Base-by-base conservation (phyloP, 1,140 invertebrate species). In the Acromyrmex echinatior region DNA sequence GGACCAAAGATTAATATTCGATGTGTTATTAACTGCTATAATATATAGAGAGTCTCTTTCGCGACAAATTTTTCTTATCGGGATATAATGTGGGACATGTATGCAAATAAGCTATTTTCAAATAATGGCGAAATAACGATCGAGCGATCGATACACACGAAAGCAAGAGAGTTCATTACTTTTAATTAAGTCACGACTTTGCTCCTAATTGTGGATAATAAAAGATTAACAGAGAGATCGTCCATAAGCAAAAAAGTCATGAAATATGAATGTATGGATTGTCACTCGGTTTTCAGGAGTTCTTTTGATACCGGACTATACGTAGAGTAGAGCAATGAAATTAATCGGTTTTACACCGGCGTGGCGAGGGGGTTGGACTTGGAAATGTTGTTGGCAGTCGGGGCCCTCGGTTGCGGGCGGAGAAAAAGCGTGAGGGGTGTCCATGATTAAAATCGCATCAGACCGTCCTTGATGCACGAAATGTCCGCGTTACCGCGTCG, bases 381-480 rank as follows among this genome's bases (percentile, higher is more conserved):
- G 84, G 88, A 84, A 79, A 70, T 21, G 60, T 86, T 65, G 86
- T 88, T 73, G 86, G 56, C 76, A 73, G 87, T 60, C 70, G 51
- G 66, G 62, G 74, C 63, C 65, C 76, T 65, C 71, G 86, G 66
- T 86, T 63, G 65, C 76, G 89, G 82, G 77, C 78, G 85, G 87
- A 86, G 85, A 82, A 89, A 89, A 92, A 88, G 88, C 68, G 31
- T 63, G 88, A 56, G 87, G 91, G 88, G 88, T 92, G 66, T 86
- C 58, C 90, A 90, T 90, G 93, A 94, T 94, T 94, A 94, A 93
- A 94, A 93, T 94, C 93, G 86, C 93, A 94, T 94, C 92, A 94
- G 89, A 89, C 87, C 70, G 88, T 90, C 89, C 84, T 92, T 90
- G 88, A 79, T 88, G 93, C 92, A 94, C 93, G 92, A 92, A 93